Evolutionary conservation across 2,113 vertebrate species (phyloP), one percentile per base, ranked within the genome.

Genomic region (Misgurnus mizolepis): DNA sequence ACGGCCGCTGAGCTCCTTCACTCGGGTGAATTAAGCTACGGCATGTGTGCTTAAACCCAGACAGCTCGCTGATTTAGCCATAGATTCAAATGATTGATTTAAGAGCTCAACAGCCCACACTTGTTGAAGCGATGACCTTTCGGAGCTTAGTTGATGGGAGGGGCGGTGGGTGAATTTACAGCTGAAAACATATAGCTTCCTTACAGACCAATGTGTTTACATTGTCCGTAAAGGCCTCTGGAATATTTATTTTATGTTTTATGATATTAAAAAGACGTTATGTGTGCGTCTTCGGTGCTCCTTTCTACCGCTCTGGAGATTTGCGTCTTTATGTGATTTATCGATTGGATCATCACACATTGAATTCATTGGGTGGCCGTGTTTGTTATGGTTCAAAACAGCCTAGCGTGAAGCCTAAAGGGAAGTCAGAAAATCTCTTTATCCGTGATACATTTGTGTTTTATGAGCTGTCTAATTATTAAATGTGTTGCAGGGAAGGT

Each of bases 401-500:
- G 88, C 89, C 83, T 86, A 39, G 89, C 89, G 83, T 87, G 86
- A 88, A 83, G 83, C 88, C 85, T 61, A 85, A 80, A 76, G 80
- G 77, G 79, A 69, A 76, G 61, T 81, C 73, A 78, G 66, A 87
- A 87, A 79, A 86, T 2, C 56, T 82, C 80, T 79, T 72, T 82
- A 83, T 82, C 61, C 61, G 11, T 66, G 79, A 89, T 88, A 80
- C 82, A 85, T 83, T 83, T 72, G 45, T 86, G 61, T 81, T 92
- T 92, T 92, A 91, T 92, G 91, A 91, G 88, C 90, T 90, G 91
- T 91, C 89, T 91, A 90, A 90, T 92, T 92, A 91, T 90, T 90
- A 90, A 90, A 90, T 89, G 90, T 90, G 89, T 88, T 86, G 80
- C 87, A 89, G 88, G 22, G 86, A 85, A 62, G 72, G 83, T 84